Percentiles rank a stretch among this genome's conserved stretches.
Conservation (phyloP, 2,888 invertebrate species). For the Cataglyphis albicans region DNA sequence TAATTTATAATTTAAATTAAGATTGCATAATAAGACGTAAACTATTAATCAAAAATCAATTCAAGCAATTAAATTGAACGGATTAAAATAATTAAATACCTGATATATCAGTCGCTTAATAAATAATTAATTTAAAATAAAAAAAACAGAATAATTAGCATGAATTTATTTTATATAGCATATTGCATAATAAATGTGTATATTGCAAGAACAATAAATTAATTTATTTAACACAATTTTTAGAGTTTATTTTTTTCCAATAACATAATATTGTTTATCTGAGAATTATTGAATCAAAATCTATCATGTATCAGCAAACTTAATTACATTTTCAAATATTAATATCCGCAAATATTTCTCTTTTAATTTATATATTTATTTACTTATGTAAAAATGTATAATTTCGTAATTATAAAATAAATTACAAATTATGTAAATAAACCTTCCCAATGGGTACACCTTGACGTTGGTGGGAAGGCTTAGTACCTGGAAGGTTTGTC, state of each 20-base stretch:
- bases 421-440: constrained; percentile 4
- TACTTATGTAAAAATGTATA: not conserved
- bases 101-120: not conserved
- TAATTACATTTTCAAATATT: not conserved
- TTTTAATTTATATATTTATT: not conserved
- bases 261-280: not conserved
- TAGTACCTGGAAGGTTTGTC: not conserved
- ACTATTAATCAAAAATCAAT: not conserved
- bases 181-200: no score
- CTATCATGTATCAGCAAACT: not conserved
- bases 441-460: not conserved
- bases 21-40: not conserved
- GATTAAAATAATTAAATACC: not conserved
- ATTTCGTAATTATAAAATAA: not conserved
- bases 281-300: not conserved
- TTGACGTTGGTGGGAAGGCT: not conserved
- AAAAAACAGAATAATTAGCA: no score
- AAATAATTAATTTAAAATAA: not conserved
- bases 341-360: no score
- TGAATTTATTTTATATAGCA: no score
- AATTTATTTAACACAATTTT: not conserved
- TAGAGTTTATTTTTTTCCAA: not conserved
- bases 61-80: not conserved
- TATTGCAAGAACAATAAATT: not conserved
- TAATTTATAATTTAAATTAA: not conserved